Evolutionary conservation across 1,140 invertebrate genomes (phyloP), one percentile per base, ranked within the genome.

Genomic region (Linepithema humile): DNA sequence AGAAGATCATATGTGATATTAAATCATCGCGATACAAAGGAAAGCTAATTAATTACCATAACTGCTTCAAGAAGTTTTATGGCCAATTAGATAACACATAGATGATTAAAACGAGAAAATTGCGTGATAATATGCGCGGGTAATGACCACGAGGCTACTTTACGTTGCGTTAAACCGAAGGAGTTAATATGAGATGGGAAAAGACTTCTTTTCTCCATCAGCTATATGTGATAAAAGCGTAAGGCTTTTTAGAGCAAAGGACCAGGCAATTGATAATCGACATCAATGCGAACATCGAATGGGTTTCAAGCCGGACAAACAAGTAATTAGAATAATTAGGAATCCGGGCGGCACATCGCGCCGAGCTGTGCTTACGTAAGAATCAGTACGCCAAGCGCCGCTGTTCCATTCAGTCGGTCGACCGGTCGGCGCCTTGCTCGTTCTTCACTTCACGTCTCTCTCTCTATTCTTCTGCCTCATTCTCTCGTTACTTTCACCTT

Each of bases 311-410:
- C 15, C 43, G 87, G 65, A 67, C 83, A 73, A 67, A 23, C 84
- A 55, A 35, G 5, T 89, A 89, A 89, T 89, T 86, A 86, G 75
- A 57, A 87, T 87, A 77, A 84, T 85, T 83, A 84, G 57, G 57
- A 77, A 64, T 48, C 65, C 35, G 53, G 70, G 43, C 78, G 38
- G 57, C 55, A 59, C 43, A 17, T 35, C 9, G 53, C 12, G 78
- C 20, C 29, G 17, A 45, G 32, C 3, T n/a, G 60, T 38, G 65
- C 64, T 89, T 89, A 86, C 75, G 82, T 77, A 89, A 89, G 88
- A 85, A 86, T 89, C 87, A 82, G 70, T 72, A 87, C 87, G 64
- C 62, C 87, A 89, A 89, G 64, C 82, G 64, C 72, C 74, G 88
- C 87, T 40, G 75, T 87, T 89, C 70, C 86, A 84, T 84, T 87